phyloP scores from a whole-genome alignment of 2,797 vertebrate genomes.

The Syngnathus acus region DNA sequence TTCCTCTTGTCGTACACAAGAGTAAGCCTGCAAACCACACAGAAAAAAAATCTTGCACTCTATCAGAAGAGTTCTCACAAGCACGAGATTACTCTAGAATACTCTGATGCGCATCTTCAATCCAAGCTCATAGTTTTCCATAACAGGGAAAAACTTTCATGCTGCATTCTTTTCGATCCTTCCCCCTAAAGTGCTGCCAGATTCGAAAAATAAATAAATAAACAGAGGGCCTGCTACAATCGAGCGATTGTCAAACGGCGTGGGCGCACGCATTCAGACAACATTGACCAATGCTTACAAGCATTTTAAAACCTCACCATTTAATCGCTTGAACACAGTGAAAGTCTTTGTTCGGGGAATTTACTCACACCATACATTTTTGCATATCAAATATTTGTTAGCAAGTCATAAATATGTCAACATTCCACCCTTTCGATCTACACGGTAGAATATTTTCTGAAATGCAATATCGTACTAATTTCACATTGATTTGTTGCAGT shows the following conservation, averaged over 20 bases:
- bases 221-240: slow-evolving; percentile 29
- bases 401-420: neutral
- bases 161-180: slow-evolving; percentile 45
- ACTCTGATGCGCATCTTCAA: slow-evolving; percentile 18
- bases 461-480: too few species aligned
- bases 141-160: slow-evolving; percentile 21
- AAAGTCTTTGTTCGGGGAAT: neutral
- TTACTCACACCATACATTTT: neutral
- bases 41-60: neutral
- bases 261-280: slow-evolving; percentile 38
- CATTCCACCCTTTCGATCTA: neutral
- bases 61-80: neutral
- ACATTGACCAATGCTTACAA: slow-evolving; percentile 6
- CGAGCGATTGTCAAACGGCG: slow-evolving; percentile 23
- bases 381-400: neutral
- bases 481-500: too few species aligned
- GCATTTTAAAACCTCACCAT: neutral
- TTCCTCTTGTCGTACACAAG: neutral
- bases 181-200: slow-evolving; percentile 47
- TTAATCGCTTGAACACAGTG: neutral
- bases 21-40: neutral
- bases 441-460: too few species aligned
- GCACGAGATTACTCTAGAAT: slow-evolving; percentile 2
- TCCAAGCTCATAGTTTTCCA: slow-evolving; percentile 35
- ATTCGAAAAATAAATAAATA: slow-evolving; percentile 30